Evolutionary conservation across 2,888 invertebrate genomes (phyloP).

Genomic region (Lasioglossum leucozonium): DNA sequence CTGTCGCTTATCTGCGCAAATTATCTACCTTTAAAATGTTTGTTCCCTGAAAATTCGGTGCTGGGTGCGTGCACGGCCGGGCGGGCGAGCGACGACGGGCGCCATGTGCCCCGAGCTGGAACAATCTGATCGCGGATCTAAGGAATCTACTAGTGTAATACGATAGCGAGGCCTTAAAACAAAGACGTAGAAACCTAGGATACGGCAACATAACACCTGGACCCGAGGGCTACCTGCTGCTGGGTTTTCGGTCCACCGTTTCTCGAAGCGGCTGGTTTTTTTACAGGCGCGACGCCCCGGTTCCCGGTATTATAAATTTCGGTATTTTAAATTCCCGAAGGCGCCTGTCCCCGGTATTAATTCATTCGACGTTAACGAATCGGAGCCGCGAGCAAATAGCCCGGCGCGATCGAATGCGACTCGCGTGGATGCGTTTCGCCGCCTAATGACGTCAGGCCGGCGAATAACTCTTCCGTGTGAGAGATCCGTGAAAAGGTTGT

Average conservation of each 20-base stretch:
- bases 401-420: neutral
- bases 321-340: neutral
- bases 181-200: constrained; percentile 64
- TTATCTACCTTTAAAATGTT: constrained; percentile 39
- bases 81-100: constrained; percentile 23
- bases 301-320: neutral
- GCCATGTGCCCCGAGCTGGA: constrained; percentile 57
- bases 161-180: constrained; percentile 61
- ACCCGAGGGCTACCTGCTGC: constrained; percentile 59
- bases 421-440: constrained; percentile 15
- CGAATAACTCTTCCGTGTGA: constrained; percentile 40
- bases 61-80: neutral
- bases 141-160: constrained; percentile 64
- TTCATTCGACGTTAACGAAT: constrained; percentile 33
- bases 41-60: constrained; percentile 45
- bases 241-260: constrained; percentile 35
- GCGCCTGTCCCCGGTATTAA: constrained; percentile 18
- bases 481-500: constrained; percentile 10
- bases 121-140: constrained; percentile 58
- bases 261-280: constrained; percentile 12
- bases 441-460: constrained; percentile 26
- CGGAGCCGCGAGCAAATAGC: constrained; percentile 1
- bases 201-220: constrained; percentile 65
- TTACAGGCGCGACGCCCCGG: constrained; percentile 20
- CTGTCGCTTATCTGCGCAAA: constrained; percentile 43